Conservation (phyloP, 1,140 invertebrate genomes). For the Hylyphantes graminicola region DNA sequence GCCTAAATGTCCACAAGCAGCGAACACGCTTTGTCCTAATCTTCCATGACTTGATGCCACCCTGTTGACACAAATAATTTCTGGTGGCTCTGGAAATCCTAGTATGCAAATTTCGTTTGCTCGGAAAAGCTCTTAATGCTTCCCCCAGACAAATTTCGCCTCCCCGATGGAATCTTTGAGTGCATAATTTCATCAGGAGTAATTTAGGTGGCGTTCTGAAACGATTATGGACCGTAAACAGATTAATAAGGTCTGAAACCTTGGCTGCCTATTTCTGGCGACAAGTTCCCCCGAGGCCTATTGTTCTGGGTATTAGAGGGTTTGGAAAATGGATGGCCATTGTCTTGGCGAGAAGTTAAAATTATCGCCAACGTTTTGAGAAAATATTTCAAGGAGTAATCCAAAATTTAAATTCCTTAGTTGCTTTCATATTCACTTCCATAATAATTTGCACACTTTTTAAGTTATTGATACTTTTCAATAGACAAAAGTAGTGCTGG, state of each 20-base stretch:
- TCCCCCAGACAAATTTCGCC: not conserved
- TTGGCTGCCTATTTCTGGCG: constrained; percentile 12
- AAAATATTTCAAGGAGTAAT: too few relatives aligned
- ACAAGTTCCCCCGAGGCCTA: constrained; percentile 4
- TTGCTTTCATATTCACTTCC: too few relatives aligned
- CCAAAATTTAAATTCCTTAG: too few relatives aligned
- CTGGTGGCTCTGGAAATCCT: not conserved
- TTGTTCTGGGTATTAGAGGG: constrained; percentile 40
- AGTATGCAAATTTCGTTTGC: constrained; percentile 42
- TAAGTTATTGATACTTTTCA: too few relatives aligned
- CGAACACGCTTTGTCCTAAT: constrained; percentile 25
- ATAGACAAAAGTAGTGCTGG: too few relatives aligned
- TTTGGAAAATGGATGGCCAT: not conserved
- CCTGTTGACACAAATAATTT: constrained; percentile 30
- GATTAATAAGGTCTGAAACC: constrained; percentile 47
- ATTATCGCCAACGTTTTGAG: too few relatives aligned
- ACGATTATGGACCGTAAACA: constrained; percentile 51
- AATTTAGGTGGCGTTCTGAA: constrained; percentile 41
- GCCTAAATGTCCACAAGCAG: constrained; percentile 8
- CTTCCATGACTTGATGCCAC: not conserved
- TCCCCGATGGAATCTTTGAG: constrained; percentile 5
- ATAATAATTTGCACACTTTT: too few relatives aligned
- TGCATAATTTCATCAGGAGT: constrained; percentile 49
- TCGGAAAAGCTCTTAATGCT: not conserved
- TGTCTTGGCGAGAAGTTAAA: too few relatives aligned